Base-by-base conservation (phyloP, 2,888 invertebrate genomes). In the Stegana nigrithorax region DNA sequence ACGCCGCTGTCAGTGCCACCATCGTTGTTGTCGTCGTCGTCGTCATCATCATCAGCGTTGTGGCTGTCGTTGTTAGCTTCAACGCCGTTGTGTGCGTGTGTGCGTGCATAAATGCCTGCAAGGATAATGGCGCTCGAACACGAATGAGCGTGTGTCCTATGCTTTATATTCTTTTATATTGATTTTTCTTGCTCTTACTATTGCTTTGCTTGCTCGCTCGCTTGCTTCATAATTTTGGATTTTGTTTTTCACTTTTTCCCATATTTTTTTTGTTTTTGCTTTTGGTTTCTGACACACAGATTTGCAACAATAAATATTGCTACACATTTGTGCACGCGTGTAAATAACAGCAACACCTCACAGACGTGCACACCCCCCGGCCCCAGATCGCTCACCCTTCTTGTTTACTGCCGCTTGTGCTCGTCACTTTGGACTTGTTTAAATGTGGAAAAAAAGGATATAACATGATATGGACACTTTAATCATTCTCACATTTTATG, bases 401-500 rank as follows among this genome's bases (percentile, higher is more conserved):
- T 21, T 21, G 45, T 45, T 6, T 23, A 23, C 23, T 45, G 6
- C n/a, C 14, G 45, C 45, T 32, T 32, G 63, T 27, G 23, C 47
- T 51, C n/a, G 56, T 8, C 55, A 60, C 21, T 62, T n/a, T n/a
- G n/a, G n/a, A n/a, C n/a, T n/a, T 39, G 39, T 39, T 39, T 4
- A 39, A 17, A n/a, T 39, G 39, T 55, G 47, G 23, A n/a, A n/a
- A n/a, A 29, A 39, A 62, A 64, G 72, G 73, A 73, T 71, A n/a
- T n/a, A 70, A 75, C 72, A 68, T 78, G 78, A 78, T 64, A 75
- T 65, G 70, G 68, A 73, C 74, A 76, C 76, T 76, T 69, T 76
- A 78, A 76, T 76, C 73, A 71, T 72, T 74, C 73, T 73, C 76
- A 75, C 75, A 73, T 73, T 73, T 71, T 75, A 75, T 73, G 67